Evolutionary conservation across 2,888 invertebrate genomes (phyloP).

Genomic region (Ommatoiulus sabulosus): DNA sequence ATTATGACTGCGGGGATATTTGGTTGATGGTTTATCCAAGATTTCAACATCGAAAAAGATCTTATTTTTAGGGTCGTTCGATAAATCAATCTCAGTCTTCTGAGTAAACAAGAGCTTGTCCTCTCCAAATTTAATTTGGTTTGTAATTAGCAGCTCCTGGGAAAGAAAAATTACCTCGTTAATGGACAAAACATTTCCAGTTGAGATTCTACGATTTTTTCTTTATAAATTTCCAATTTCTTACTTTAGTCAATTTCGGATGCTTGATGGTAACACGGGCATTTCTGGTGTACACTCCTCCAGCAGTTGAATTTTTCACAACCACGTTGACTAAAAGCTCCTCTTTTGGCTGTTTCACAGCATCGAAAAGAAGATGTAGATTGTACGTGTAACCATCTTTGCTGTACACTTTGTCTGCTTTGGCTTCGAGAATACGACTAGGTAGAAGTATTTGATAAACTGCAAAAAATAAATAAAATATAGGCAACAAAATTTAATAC

Average conservation of each 20-base stretch:
- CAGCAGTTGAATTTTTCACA: conserved; percentile 25
- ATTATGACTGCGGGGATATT: conserved; percentile 49
- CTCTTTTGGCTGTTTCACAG: conserved; percentile 49
- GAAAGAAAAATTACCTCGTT: background rate
- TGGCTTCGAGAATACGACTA: conserved; percentile 54
- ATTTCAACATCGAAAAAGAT: conserved; percentile 50
- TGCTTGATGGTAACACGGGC: conserved; percentile 55
- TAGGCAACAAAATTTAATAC: background rate
- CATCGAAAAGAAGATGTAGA: conserved; percentile 48
- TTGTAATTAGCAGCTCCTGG: conserved; percentile 32
- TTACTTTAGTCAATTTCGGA: conserved; percentile 55
- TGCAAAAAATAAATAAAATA: background rate
- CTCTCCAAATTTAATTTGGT: background rate
- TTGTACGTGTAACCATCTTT: conserved; percentile 54
- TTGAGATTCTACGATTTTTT: too few relatives aligned
- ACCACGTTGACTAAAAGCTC: conserved; percentile 46
- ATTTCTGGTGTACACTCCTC: conserved; percentile 37
- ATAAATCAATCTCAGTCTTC: conserved; percentile 54
- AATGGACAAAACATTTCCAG: background rate
- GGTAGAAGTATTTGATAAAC: conserved; percentile 56
- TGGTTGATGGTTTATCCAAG: background rate
- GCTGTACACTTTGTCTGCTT: conserved; percentile 12
- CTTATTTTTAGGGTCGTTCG: conserved; percentile 53
- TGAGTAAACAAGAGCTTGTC: conserved; percentile 1
- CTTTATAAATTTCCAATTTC: background rate